Evolutionary conservation across 2,888 invertebrate genomes (phyloP).

Genomic region (Apodemia mormo): DNA sequence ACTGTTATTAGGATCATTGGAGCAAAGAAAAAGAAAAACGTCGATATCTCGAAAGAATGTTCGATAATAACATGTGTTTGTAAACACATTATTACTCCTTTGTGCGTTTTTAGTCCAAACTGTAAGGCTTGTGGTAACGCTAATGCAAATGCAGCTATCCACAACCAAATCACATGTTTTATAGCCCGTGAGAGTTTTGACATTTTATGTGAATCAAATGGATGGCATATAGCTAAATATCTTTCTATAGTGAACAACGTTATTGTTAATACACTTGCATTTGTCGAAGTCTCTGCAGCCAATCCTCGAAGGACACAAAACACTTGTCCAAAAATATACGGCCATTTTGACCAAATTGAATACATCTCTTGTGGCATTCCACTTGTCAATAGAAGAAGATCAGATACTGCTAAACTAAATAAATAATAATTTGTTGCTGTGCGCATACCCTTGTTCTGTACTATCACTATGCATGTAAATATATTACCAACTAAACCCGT

Average conservation of each 20-base stretch:
- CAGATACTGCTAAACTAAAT: constrained; percentile 92
- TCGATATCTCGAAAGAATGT: constrained; percentile 87
- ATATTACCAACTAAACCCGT: constrained; percentile 91
- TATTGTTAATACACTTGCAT: constrained; percentile 89
- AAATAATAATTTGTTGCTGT: constrained; percentile 91
- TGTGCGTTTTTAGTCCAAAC: constrained; percentile 65
- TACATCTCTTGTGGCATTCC: constrained; percentile 93
- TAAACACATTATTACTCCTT: constrained; percentile 70
- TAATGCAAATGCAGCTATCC: constrained; percentile 88
- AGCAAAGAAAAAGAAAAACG: constrained; percentile 87
- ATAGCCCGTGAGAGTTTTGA: constrained; percentile 92
- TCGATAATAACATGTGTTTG: constrained; percentile 77
- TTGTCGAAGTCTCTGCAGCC: constrained; percentile 90
- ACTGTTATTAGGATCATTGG: constrained; percentile 89
- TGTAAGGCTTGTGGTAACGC: constrained; percentile 86
- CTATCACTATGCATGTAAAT: constrained; percentile 92
- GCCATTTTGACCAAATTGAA: constrained; percentile 88
- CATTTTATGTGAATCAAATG: constrained; percentile 89
- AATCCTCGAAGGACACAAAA: constrained; percentile 90
- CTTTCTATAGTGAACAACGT: constrained; percentile 92
- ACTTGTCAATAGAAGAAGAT: constrained; percentile 87
- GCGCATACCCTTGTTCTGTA: constrained; percentile 91
- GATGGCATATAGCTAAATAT: constrained; percentile 84
- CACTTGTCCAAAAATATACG: constrained; percentile 88
- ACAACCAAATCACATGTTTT: constrained; percentile 89